Base-by-base conservation (phyloP, 2,113 vertebrate genomes). In the Gavia stellata region DNA sequence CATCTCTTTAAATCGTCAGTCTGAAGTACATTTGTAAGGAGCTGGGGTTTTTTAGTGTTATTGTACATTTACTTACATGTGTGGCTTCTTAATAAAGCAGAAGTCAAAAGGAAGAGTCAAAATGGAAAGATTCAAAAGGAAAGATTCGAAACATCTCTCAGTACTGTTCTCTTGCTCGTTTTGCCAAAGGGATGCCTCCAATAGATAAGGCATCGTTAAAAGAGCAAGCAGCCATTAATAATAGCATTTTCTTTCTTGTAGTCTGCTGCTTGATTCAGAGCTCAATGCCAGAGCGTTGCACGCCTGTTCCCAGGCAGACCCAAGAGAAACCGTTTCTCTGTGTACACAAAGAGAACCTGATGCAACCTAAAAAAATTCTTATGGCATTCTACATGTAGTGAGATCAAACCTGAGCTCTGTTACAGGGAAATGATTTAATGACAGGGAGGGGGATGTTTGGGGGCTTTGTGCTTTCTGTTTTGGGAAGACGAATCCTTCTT, bases 361-460 rank as follows among this genome's bases (percentile, higher is more conserved):
- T 55, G 50, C 26, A 85, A 75, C 56, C 47, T 74, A 50, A 61
- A 91, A 82, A 80, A 59, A 34, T 44, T 72, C 24, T 38, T 40
- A 4, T 0, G 25, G 28, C 40, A 3, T 82, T 75, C 52, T 66
- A 0, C 63, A 34, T 58, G 84, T 53, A 47, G 55, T 62, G 55
- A 81, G 17, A 66, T 90, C 67, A 70, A 18, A 91, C 70, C 52
- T 77, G 63, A 86, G 25, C 55, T 73, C 61, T 74, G 21, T 66
- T 42, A 28, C 25, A 74, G 55, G 61, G 56, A 66, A 95, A 17
- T 36, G 3, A 33, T 59, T 59, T 81, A 47, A 79, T 45, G 73
- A 18, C 8, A 1, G 26, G 36, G 44, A n/a, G 0, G 0, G 42
- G n/a, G 47, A 25, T 71, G 65, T 52, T 72, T 83, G 38, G n/a